phyloP scores from a whole-genome alignment of 2,113 vertebrate genomes.

The Leptodactylus fuscus region DNA sequence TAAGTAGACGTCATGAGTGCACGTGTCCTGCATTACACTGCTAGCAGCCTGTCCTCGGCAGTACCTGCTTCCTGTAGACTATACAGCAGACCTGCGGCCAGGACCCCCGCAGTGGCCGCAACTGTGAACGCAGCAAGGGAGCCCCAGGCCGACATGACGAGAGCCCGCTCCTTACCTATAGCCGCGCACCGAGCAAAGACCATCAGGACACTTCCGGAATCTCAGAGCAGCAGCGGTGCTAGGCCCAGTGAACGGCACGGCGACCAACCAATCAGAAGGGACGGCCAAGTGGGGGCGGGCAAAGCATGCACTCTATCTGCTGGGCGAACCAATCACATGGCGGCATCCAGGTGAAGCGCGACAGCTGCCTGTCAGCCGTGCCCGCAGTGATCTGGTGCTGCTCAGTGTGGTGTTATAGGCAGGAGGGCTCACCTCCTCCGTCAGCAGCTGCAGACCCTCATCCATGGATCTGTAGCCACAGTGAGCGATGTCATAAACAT shows the following conservation, averaged over 20 bases:
- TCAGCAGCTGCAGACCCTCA: no score
- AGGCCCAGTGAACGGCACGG: background rate
- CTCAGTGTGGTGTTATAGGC: no score
- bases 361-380: no score
- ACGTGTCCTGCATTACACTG: no score
- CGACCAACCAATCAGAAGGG: background rate
- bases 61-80: constrained; percentile 53
- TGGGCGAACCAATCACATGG: background rate
- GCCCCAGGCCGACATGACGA: background rate
- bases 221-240: background rate
- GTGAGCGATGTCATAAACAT: no score
- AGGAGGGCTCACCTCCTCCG: no score
- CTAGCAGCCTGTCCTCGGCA: background rate
- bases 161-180: constrained; percentile 29
- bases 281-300: background rate
- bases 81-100: constrained; percentile 30
- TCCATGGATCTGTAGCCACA: no score
- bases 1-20: no score
- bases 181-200: background rate
- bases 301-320: background rate
- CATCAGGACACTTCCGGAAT: constrained; percentile 50
- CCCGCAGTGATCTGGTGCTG: no score
- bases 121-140: background rate
- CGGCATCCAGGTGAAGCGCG: background rate
- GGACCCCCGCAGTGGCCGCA: constrained; percentile 20